phyloP scores from a whole-genome alignment of 2,888 invertebrate genomes.

The Conomelus anceps region DNA sequence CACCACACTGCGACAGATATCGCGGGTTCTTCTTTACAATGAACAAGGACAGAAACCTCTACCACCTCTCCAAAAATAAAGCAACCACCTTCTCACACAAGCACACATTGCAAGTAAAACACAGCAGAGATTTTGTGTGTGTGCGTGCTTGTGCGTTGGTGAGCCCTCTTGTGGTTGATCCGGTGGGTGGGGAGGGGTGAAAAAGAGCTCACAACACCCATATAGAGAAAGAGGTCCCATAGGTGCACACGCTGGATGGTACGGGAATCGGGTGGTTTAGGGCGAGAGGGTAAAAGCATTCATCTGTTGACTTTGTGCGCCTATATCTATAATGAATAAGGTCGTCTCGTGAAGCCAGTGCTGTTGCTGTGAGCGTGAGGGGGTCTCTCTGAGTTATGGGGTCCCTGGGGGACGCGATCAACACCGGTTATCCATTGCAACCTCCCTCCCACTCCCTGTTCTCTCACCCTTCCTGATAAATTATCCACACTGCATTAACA shows the following conservation, averaged over 20 bases:
- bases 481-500: slow-evolving; percentile 34
- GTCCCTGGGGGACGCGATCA: slow-evolving; percentile 36
- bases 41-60: not conserved
- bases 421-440: slow-evolving; percentile 48
- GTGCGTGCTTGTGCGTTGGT: not conserved
- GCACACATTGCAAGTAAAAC: not conserved
- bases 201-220: not conserved
- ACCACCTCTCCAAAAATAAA: not conserved
- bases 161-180: not conserved
- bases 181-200: not conserved
- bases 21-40: not conserved
- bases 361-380: slow-evolving; percentile 39
- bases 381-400: slow-evolving; percentile 31
- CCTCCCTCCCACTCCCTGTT: slow-evolving; percentile 37
- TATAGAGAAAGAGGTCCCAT: not conserved
- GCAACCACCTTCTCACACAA: not conserved
- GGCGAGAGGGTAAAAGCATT: slow-evolving; percentile 30
- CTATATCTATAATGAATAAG: slow-evolving; percentile 34
- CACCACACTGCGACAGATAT: not conserved
- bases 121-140: not conserved
- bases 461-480: slow-evolving; percentile 32
- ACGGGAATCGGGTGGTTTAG: slow-evolving; percentile 11
- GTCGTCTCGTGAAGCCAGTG: slow-evolving; percentile 31
- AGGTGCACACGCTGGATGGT: not conserved
- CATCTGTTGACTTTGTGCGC: slow-evolving; percentile 30